Base-by-base conservation (phyloP, 2,888 invertebrate genomes). In the Drosophila meridiana region DNA sequence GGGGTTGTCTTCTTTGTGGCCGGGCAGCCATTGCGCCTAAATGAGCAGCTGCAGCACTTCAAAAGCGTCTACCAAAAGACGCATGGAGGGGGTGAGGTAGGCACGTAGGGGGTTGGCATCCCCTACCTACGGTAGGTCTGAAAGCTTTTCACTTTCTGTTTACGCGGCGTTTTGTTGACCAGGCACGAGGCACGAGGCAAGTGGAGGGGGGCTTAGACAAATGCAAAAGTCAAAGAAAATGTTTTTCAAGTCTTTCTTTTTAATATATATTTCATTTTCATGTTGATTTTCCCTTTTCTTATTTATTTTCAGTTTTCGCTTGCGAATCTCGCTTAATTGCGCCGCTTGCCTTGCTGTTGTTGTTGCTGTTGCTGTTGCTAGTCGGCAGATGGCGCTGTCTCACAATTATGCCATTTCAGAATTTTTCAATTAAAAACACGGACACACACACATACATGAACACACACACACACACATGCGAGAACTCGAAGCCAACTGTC, bases 341-440 rank as follows among this genome's bases (percentile, higher is more conserved):
- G 38, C 30, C 28, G 30, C 45, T 26, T 56, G 62, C 43, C 40
- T 70, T 30, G 40, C 30, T 43, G 47, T 32, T 13, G 26, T 5
- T 32, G 6, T 34, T 36, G 47, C 34, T 40, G 42, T 40, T 43
- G 30, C 13, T 42, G 59, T 34, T 45, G 45, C 26, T 68, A 67
- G 55, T 56, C 75, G 69, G 43, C 80, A 75, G 76, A 69, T 71
- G 82, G 68, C 77, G 86, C 50, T 80, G 63, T 47, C 69, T 77
- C 74, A 82, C 76, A 87, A 86, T 86, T 86, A 87, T 86, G 80
- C 80, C 85, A 89, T 89, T 86, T 89, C 80, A 78, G 65, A 77
- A 89, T 87, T 82, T 84, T 87, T 87, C 89, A 89, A 89, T 89
- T 89, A 84, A 77, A 89, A 20, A 5, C 34, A 52, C 58, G 20